These are phyloP conservation scores for Bicyclus anynana DNA, from an alignment of 1,140 invertebrate species.

Conservation along the genomic window DNA sequence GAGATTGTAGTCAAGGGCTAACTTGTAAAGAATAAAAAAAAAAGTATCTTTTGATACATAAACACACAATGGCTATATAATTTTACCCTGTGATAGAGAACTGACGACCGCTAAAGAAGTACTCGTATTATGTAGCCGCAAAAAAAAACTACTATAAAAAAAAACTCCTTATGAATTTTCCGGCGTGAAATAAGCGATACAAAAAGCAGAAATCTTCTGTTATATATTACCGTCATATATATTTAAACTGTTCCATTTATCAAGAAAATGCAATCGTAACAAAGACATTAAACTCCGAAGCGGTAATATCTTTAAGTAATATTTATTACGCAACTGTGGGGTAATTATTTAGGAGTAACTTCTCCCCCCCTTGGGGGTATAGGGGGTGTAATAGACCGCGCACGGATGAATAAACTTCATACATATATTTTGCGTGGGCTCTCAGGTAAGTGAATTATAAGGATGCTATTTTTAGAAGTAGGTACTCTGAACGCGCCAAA, in stretches of 20 bases:
- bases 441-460: constrained; percentile 10
- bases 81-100: no score
- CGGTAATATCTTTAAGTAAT: constrained; percentile 50
- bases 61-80: no score
- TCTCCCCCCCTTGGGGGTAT: constrained; percentile 1
- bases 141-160: no score
- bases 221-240: neutral
- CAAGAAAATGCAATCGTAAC: constrained; percentile 30
- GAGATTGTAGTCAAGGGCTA: no score
- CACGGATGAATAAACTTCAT: constrained; percentile 21
- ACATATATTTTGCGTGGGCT: constrained; percentile 11
- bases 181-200: neutral
- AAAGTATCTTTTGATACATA: no score
- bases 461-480: neutral
- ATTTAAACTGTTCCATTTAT: constrained; percentile 10
- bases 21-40: no score
- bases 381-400: constrained; percentile 3
- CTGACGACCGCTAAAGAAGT: no score
- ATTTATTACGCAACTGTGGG: constrained; percentile 52
- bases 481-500: no score
- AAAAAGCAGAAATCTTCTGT: neutral
- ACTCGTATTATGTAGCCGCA: no score
- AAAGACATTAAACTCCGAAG: constrained; percentile 40
- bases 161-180: no score
- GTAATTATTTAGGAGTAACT: constrained; percentile 53